Evolutionary conservation across 2,797 vertebrate species (phyloP).

Genomic region (Chloroceryle amazona): DNA sequence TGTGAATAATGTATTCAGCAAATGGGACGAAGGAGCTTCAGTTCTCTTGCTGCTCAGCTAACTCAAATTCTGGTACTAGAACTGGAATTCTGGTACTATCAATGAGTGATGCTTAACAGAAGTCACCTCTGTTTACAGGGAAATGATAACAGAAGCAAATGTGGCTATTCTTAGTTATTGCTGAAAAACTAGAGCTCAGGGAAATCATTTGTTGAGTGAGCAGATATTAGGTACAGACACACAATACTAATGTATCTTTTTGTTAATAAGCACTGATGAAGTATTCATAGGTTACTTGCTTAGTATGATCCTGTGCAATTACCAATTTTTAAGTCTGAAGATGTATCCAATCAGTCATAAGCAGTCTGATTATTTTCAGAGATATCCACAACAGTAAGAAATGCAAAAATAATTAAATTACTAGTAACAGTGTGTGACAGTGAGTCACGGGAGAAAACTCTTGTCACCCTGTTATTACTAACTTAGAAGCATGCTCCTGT

Average conservation of each 20-base stretch:
- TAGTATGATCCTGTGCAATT: neutral
- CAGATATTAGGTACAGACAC: neutral
- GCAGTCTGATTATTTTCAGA: neutral
- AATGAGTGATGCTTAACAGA: neutral
- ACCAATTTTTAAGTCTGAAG: neutral
- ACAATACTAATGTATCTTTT: neutral
- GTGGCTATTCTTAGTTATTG: neutral
- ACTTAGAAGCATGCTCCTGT: neutral
- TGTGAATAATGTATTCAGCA: neutral
- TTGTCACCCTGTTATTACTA: neutral
- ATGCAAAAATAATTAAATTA: neutral
- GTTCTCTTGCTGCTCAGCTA: neutral
- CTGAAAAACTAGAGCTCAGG: neutral
- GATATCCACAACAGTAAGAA: neutral
- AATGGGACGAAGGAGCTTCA: neutral
- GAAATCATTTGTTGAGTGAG: slow-evolving; percentile 4
- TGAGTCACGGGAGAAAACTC: neutral
- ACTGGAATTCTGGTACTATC: neutral
- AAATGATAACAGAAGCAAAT: neutral
- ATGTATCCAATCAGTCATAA: neutral
- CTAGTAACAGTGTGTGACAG: neutral
- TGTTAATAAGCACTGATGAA: neutral
- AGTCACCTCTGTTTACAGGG: neutral
- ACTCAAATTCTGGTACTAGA: neutral
- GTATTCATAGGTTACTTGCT: neutral